These are phyloP conservation scores for Hipposideros armiger DNA, from an alignment of 2,113 vertebrate genomes.

Conservation along the genomic window DNA sequence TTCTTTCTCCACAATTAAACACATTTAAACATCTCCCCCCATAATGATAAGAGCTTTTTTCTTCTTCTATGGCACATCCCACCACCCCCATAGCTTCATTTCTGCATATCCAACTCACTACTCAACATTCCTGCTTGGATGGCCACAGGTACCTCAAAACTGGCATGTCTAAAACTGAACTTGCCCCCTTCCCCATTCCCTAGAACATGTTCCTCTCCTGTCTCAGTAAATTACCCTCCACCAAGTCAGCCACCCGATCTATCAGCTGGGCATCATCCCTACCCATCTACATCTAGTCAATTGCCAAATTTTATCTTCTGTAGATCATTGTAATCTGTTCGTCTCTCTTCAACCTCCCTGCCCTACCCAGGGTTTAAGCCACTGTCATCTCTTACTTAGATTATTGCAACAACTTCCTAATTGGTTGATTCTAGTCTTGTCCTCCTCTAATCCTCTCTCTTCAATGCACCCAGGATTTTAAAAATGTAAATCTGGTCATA, in stretches of 20 bases:
- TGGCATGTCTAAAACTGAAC: not conserved
- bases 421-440: not conserved
- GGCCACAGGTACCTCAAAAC: not conserved
- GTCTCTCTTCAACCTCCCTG: not conserved
- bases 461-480: not conserved
- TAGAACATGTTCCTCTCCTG: not conserved
- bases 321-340: not conserved
- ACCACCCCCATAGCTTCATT: not conserved
- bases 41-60: not conserved
- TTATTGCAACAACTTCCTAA: not conserved
- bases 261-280: accelerated
- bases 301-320: not conserved
- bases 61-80: not conserved
- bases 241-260: not conserved
- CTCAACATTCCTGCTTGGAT: not conserved
- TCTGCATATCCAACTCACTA: not conserved
- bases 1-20: not conserved
- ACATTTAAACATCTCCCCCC: not conserved
- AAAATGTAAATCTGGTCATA: not conserved
- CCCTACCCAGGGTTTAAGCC: not conserved
- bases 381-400: not conserved
- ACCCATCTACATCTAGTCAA: not conserved
- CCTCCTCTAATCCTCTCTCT: not conserved
- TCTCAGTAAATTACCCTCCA: not conserved
- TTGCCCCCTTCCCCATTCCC: not conserved